Base-by-base conservation (phyloP, 2,797 vertebrate species). In the Lindbergichthys nudifrons region DNA sequence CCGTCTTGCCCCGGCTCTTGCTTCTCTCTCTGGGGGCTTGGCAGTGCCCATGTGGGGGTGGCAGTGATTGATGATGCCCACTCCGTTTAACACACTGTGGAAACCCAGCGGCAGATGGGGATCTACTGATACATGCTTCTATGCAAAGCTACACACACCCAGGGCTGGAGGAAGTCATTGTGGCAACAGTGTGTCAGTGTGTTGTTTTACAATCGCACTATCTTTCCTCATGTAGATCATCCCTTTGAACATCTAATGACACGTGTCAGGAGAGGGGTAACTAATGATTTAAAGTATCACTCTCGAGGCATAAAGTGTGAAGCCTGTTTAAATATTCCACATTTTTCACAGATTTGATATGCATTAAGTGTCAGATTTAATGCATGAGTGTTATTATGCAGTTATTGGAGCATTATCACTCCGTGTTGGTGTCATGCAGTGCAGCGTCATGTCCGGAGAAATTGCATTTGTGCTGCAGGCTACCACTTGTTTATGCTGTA, bases 21-120 rank as follows among this genome's bases (percentile, higher is more conserved):
- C 87, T 70, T 88, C 81, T 88, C 89, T 91, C 91, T 89, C 90
- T 70, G 76, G 85, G 88, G 84, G 83, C 81, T 87, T 91, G 86
- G 86, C 93, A 92, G 84, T 89, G 87, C 87, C 92, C 90, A 61
- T 85, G 89, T 83, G 89, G 90, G 87, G 88, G 90, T 87, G 89
- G 75, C 80, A 88, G 81, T 93, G 93, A 94, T 93, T 91, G 92
- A 94, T 93, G 87, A 89, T 85, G 80, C 89, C 85, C 89, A 89
- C 90, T 92, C 84, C 61, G 66, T 91, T 94, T 88, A 87, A 89
- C 92, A 90, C 89, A 80, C 88, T 85, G 85, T 86, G 76, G 86
- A 89, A 86, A 81, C 87, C 80, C 88, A 70, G 86, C 62, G 69
- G 81, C 91, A 92, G 92, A 91, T 89, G 85, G 86, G 71, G 57